phyloP scores from a whole-genome alignment of 2,888 invertebrate genomes.

The Muscina levida region DNA sequence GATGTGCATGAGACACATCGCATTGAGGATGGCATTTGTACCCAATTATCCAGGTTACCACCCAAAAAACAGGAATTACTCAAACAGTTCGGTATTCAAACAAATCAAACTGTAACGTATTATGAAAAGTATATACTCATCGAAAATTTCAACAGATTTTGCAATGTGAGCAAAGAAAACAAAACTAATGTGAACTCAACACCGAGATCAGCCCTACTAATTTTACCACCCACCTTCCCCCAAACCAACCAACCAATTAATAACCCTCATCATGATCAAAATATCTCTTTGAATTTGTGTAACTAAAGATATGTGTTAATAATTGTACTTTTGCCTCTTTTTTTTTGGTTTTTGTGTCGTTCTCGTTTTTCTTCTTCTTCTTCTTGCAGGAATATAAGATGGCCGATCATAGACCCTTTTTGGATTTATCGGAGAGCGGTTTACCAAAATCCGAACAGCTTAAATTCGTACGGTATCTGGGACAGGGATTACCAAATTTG shows the following conservation, averaged over 20 bases:
- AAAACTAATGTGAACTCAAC: not conserved
- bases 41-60: conserved; percentile 79
- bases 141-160: conserved; percentile 80
- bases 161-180: conserved; percentile 79
- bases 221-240: no score
- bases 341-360: not conserved
- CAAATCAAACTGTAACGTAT: conserved; percentile 80
- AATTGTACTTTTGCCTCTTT: conserved; percentile 7
- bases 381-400: conserved; percentile 78
- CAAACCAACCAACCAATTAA: no score
- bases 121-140: conserved; percentile 80
- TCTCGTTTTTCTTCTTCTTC: conserved; percentile 7
- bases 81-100: conserved; percentile 80
- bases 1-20: conserved; percentile 79
- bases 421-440: conserved; percentile 80
- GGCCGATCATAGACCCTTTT: conserved; percentile 80
- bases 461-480: conserved; percentile 80
- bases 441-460: conserved; percentile 79
- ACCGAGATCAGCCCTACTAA: not conserved
- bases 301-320: not conserved
- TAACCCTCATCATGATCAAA: no score
- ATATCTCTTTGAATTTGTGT: no score
- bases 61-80: conserved; percentile 80
- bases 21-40: conserved; percentile 79
- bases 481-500: conserved; percentile 79